A percentile compares a stretch with the other conserved stretches of the same genome.
Evolutionary conservation across 2,888 invertebrate species (phyloP).

Genomic region (Chymomyza procnemis): DNA sequence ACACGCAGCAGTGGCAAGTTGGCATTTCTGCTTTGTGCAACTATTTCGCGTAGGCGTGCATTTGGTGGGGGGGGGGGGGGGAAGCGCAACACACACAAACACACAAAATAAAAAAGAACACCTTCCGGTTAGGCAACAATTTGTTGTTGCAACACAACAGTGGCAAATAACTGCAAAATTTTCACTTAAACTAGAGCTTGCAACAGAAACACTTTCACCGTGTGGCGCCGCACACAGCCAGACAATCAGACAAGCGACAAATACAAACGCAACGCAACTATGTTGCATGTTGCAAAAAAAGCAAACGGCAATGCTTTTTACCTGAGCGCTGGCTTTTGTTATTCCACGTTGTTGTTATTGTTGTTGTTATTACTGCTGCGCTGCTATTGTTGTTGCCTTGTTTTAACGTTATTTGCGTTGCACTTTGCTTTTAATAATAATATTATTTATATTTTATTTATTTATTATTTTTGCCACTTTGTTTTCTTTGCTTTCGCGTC

Average conservation of each 20-base stretch:
- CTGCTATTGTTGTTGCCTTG: background rate
- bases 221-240: slow-evolving; percentile 34
- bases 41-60: slow-evolving; percentile 2
- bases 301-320: slow-evolving; percentile 58
- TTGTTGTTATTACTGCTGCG: slow-evolving; percentile 21
- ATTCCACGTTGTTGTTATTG: slow-evolving; percentile 17
- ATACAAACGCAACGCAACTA: too few relatives aligned
- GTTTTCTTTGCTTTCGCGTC: slow-evolving; percentile 42
- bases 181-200: slow-evolving; percentile 15
- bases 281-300: slow-evolving; percentile 18
- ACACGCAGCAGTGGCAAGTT: background rate
- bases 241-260: too few relatives aligned
- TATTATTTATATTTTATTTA: too few relatives aligned
- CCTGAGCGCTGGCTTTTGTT: slow-evolving; percentile 48
- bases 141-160: slow-evolving; percentile 7
- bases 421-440: background rate
- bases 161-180: background rate
- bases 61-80: background rate
- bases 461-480: slow-evolving; percentile 13
- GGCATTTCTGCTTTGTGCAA: background rate
- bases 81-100: slow-evolving; percentile 19
- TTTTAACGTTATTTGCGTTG: background rate
- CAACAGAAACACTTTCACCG: slow-evolving; percentile 57
- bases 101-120: slow-evolving; percentile 37
- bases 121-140: slow-evolving; percentile 62